Conservation (phyloP, 2,888 invertebrate species). For the Noctuana brunneofusca region DNA sequence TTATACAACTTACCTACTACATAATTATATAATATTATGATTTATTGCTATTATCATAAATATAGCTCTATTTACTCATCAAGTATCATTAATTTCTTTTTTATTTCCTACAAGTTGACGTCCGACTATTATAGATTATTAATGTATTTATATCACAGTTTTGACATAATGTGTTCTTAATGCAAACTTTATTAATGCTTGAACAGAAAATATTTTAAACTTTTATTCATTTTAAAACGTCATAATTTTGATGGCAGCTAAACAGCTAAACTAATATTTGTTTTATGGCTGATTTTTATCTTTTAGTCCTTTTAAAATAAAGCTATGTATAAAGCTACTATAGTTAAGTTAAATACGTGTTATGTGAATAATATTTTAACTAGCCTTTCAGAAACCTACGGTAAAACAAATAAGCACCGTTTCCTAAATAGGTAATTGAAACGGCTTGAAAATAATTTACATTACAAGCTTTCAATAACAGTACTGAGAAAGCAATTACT, state of each 20-base stretch:
- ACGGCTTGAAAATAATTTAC: slow-evolving; percentile 30
- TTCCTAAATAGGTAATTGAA: slow-evolving; percentile 20
- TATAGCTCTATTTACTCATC: background rate
- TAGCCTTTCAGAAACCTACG: background rate
- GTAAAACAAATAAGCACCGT: slow-evolving; percentile 3
- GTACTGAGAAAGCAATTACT: slow-evolving; percentile 30
- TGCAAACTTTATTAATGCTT: background rate
- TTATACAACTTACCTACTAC: too few species aligned
- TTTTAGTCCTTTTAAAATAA: too few species aligned
- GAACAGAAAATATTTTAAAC: background rate
- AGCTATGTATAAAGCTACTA: background rate
- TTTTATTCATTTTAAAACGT: background rate
- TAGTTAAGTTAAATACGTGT: too few species aligned
- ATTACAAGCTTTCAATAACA: slow-evolving; percentile 25
- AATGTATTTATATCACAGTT: background rate
- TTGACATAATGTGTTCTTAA: background rate
- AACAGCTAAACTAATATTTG: too few species aligned
- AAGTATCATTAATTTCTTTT: background rate
- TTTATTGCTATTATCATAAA: background rate
- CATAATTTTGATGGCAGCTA: background rate
- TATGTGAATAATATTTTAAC: background rate
- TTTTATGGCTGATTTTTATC: too few species aligned
- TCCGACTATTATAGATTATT: background rate
- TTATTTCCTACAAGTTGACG: background rate
- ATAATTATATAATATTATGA: too few species aligned